Evolutionary conservation across 2,888 invertebrate genomes (phyloP), one percentile per base, ranked within the genome.

Genomic region (Temnothorax unifasciatus): DNA sequence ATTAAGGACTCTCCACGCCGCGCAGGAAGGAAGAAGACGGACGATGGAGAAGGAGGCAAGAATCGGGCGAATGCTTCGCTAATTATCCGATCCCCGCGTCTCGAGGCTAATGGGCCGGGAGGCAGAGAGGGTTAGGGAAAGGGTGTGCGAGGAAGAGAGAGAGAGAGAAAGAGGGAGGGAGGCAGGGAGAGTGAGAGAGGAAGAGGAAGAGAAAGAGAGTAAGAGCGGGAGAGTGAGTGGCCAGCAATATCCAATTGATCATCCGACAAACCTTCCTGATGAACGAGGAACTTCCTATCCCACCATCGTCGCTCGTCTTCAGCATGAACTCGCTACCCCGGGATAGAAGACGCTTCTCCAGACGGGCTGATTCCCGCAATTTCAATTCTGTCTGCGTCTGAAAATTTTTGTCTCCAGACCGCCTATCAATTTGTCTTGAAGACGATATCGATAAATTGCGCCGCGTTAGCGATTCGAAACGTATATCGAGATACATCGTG

Each of bases 61-160:
- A 91, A 91, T 92, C 91, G 90, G 87, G 88, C 91, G 92, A 92
- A 92, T 91, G 92, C 90, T 90, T 90, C 91, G 93, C 93, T 94
- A 93, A 93, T 93, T 93, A 92, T 92, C 92, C 92, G 93, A 93
- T 93, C 92, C 92, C 90, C 86, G 88, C 90, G 92, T 92, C 91
- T 93, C 88, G 89, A 84, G 90, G 88, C 90, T 92, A 92, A 92
- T 92, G 90, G 92, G 91, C 89, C 91, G 86, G 84, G 82, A 61
- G 71, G 83, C 69, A 73, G 84, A 79, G 79, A 79, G 73, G 54
- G 75, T 69, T 84, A 85, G 69, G 54, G 66, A 29, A 41, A 76
- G 79, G 9, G 13, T 34, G 61, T 64, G 66, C 3, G 44, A 21
- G 15, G 9, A 1, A 44, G 64, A 54, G 68, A 73, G 82, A 69